Evolutionary conservation across 2,113 vertebrate genomes (phyloP).

Genomic region (Donacobius atricapilla): DNA sequence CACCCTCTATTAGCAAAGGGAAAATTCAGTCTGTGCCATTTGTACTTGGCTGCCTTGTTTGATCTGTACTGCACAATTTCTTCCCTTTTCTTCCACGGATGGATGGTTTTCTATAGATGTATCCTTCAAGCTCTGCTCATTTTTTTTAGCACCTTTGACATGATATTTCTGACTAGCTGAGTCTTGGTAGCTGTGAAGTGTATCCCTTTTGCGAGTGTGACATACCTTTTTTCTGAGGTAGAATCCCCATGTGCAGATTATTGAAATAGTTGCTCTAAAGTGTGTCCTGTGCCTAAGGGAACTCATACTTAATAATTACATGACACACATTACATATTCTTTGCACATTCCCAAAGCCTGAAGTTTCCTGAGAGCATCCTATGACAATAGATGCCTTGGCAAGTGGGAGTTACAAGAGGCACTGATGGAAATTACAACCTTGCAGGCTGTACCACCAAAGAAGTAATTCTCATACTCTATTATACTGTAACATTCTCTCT

Average conservation of each 20-base stretch:
- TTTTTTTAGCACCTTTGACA: background rate
- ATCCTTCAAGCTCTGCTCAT: background rate
- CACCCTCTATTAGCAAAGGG: background rate
- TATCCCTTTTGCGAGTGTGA: background rate
- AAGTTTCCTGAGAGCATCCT: slow-evolving; percentile 9
- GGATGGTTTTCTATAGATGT: background rate
- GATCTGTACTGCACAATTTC: background rate
- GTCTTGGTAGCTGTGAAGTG: background rate
- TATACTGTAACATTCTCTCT: background rate
- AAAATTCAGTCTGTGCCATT: background rate
- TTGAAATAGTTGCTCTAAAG: background rate
- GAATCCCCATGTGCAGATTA: background rate
- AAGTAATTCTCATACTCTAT: background rate
- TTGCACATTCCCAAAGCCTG: background rate
- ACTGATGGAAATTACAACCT: slow-evolving; percentile 44
- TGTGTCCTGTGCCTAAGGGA: background rate
- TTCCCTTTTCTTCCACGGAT: background rate
- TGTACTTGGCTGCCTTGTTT: background rate
- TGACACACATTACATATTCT: background rate
- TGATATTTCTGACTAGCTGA: background rate
- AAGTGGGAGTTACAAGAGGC: background rate
- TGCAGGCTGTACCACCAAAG: background rate
- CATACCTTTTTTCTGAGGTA: background rate
- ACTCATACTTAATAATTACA: background rate
- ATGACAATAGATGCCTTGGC: background rate